These are phyloP conservation scores for Falcunculus frontatus DNA, from an alignment of 2,113 vertebrate genomes.

Conservation along the genomic window DNA sequence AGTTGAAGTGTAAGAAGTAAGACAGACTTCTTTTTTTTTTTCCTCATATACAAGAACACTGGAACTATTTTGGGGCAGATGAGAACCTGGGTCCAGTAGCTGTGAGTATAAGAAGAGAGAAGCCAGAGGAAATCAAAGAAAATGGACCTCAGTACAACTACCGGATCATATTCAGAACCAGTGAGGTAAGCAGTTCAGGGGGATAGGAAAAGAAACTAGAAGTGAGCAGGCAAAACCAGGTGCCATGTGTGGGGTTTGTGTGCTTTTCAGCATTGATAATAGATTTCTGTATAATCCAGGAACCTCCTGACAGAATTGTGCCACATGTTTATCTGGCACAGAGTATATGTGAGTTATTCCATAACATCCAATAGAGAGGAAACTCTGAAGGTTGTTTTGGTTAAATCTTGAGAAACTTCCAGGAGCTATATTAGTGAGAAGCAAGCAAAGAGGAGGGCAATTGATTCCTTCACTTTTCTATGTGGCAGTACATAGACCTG, in stretches of 20 bases:
- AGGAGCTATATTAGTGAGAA: background rate
- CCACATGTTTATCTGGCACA: accelerated
- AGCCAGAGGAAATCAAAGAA: slow-evolving; percentile 92
- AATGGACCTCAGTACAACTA: slow-evolving; percentile 92
- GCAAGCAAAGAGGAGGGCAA: background rate
- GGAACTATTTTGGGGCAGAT: slow-evolving; percentile 96
- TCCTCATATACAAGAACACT: slow-evolving; percentile 80
- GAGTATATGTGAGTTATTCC: background rate
- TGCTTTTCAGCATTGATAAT: background rate
- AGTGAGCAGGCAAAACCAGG: background rate
- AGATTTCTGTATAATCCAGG: background rate
- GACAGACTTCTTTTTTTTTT: background rate
- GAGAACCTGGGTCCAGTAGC: slow-evolving; percentile 91
- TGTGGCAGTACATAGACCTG: background rate
- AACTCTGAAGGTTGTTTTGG: background rate
- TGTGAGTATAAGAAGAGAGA: slow-evolving; percentile 91
- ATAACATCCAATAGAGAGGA: background rate
- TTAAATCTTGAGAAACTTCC: background rate
- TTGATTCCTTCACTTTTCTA: background rate
- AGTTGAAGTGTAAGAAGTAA: background rate
- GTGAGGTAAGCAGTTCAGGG: slow-evolving; percentile 80
- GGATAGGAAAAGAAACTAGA: background rate
- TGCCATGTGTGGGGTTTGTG: background rate
- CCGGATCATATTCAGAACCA: slow-evolving; percentile 91
- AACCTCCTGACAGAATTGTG: background rate